Evolutionary conservation across 2,797 vertebrate genomes (phyloP).

Genomic region (Morelia viridis): DNA sequence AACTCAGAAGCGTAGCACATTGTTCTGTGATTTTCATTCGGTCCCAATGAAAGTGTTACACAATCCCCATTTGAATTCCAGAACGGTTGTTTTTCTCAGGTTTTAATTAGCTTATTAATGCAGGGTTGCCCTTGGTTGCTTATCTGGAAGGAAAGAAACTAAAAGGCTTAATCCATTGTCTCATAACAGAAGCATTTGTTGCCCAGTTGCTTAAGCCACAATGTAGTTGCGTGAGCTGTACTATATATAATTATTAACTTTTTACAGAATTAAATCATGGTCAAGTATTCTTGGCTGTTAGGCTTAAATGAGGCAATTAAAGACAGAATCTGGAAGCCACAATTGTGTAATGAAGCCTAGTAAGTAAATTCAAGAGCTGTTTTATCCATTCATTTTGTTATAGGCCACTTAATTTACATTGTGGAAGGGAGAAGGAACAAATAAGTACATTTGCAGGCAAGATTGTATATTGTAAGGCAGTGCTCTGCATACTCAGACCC

Average conservation of each 20-base stretch:
- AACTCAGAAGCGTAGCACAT: neutral
- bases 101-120: neutral
- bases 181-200: neutral
- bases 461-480: neutral
- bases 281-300: neutral
- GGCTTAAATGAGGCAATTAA: neutral
- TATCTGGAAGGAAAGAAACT: neutral
- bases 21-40: neutral
- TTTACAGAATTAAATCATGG: neutral
- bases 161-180: neutral
- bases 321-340: neutral
- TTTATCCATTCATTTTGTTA: neutral
- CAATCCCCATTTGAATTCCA: neutral
- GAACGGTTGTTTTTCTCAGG: neutral
- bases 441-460: neutral
- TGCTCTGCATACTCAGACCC: neutral
- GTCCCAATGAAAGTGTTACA: neutral
- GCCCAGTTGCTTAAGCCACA: neutral
- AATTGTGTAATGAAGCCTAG: neutral
- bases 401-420: neutral
- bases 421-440: neutral
- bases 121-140: neutral
- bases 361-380: neutral
- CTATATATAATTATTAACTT: constrained; percentile 2
- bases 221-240: neutral